A percentile compares a stretch with the other conserved stretches of the same genome.
Conservation (phyloP, 2,888 invertebrate species). For the Dolichopus griseipennis region DNA sequence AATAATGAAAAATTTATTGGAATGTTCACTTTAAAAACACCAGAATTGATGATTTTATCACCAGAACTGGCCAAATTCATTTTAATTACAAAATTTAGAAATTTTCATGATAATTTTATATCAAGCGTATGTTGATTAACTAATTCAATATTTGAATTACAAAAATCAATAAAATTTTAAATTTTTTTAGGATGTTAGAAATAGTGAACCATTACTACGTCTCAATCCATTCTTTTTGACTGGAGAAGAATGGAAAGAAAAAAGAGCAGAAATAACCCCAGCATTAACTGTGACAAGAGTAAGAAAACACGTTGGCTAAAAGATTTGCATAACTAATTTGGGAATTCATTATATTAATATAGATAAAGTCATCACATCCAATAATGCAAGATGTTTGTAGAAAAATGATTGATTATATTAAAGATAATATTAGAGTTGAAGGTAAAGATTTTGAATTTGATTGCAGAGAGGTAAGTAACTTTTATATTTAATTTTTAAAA, state of each 20-base stretch:
- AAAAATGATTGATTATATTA: constrained; percentile 41
- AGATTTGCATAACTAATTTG: constrained; percentile 5
- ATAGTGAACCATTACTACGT: constrained; percentile 43
- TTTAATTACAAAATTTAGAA: constrained; percentile 41
- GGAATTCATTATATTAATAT: not conserved
- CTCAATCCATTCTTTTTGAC: constrained; percentile 45
- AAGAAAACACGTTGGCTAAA: constrained; percentile 17
- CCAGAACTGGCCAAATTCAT: constrained; percentile 37
- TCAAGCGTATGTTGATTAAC: not conserved
- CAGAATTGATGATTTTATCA: constrained; percentile 37
- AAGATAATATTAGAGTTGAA: constrained; percentile 29
- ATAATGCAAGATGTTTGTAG: constrained; percentile 43
- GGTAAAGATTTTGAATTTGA: constrained; percentile 37
- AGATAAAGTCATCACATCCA: constrained; percentile 46
- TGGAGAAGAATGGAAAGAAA: constrained; percentile 46
- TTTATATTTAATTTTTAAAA: too few relatives aligned
- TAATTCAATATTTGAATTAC: too few relatives aligned
- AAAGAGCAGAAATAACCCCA: constrained; percentile 45
- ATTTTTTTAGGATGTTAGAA: constrained; percentile 32
- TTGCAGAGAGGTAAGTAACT: constrained; percentile 37
- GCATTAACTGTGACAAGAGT: constrained; percentile 46
- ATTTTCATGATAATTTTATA: constrained; percentile 36
- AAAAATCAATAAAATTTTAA: too few relatives aligned
- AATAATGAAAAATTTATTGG: constrained; percentile 38
- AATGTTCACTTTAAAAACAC: constrained; percentile 34